Evolutionary conservation across 2,113 vertebrate genomes (phyloP), one percentile per base, ranked within the genome.

Genomic region (Leiothrix lutea): DNA sequence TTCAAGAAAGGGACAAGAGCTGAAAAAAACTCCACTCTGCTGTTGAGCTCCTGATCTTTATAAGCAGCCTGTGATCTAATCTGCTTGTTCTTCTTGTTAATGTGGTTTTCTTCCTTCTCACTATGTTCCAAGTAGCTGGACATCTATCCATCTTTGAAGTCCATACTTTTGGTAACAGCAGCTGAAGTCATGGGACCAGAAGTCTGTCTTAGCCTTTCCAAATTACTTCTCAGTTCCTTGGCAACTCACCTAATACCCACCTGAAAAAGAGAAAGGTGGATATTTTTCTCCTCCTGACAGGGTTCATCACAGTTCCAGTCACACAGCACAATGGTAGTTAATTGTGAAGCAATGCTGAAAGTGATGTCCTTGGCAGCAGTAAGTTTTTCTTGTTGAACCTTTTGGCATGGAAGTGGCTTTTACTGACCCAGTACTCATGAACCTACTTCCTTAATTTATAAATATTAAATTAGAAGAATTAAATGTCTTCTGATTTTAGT

Each of bases 401-500:
- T 57, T 88, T 96, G 94, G 86, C 91, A 61, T 73, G 35, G 77
- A 87, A 78, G 21, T 89, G 53, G 61, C 92, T 90, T 92, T 92
- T 72, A 84, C 80, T 80, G 85, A 94, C 88, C 78, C 45, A 47
- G 36, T 87, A 67, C 45, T 94, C 78, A 47, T 70, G 92, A 91
- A 91, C 88, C 66, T 92, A n/a, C 86, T 93, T 94, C 83, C 80
- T 94, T 96, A 81, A 93, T 95, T 90, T 96, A 94, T 95, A 78
- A 95, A 92, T 94, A 94, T 50, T 96, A 91, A 93, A 94, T 96
- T 65, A 89, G 61, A 94, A 92, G 86, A 93, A 94, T 96, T 95
- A 96, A 95, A 75, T 94, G 80, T 95, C 86, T 92, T 95, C 80
- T 96, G 80, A 94, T 96, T 96, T 93, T 81, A 91, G 90, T 86